These are phyloP conservation scores for Macrotis lagotis DNA, from an alignment of 2,113 vertebrate species.

Conservation along the genomic window DNA sequence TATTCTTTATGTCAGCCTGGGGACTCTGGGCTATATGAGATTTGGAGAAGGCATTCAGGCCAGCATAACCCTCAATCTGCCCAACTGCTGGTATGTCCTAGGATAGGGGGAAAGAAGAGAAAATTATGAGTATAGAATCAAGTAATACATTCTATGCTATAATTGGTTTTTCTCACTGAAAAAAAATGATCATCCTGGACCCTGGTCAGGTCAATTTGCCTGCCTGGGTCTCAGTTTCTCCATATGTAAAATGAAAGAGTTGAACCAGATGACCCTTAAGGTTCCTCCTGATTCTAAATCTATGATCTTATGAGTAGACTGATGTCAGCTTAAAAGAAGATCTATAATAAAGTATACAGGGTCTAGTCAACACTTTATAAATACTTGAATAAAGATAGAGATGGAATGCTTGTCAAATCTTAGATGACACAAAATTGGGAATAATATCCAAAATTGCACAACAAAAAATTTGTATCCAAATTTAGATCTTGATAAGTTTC, in stretches of 20 bases:
- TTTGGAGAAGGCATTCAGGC: constrained; percentile 88
- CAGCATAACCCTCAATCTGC: constrained; percentile 96
- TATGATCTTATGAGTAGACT: background rate
- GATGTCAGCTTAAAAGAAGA: background rate
- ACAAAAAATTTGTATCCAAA: background rate
- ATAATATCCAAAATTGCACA: background rate
- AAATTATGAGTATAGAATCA: background rate
- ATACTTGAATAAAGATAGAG: background rate
- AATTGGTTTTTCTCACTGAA: background rate
- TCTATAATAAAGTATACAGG: background rate
- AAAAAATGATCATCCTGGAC: background rate
- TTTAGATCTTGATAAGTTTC: background rate
- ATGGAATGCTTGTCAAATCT: background rate
- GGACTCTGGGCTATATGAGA: constrained; percentile 92
- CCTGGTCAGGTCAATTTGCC: background rate
- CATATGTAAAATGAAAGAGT: background rate
- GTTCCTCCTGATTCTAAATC: background rate
- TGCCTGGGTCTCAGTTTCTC: background rate
- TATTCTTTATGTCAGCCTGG: constrained; percentile 90
- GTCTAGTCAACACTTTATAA: background rate
- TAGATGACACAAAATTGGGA: background rate
- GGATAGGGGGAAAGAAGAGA: background rate
- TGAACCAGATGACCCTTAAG: background rate
- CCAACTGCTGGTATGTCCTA: constrained; percentile 92
- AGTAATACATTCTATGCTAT: too few relatives aligned